phyloP scores from a whole-genome alignment of 2,113 vertebrate genomes.

The Siphamia tubifer region DNA sequence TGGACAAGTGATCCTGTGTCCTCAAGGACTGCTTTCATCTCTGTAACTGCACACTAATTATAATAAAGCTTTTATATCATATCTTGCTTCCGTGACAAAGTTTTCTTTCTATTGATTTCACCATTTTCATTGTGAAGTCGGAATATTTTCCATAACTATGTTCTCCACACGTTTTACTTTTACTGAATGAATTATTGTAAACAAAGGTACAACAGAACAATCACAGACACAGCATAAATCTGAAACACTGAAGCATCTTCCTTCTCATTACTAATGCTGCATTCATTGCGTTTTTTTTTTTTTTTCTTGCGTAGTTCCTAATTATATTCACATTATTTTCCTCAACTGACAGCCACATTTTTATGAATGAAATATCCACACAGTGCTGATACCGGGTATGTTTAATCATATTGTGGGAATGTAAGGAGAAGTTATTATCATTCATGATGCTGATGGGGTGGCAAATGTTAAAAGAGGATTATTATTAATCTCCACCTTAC shows the following conservation, averaged over 20 bases:
- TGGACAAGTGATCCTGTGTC: neutral
- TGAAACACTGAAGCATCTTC: neutral
- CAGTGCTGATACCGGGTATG: too few relatives aligned
- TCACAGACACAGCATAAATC: constrained; percentile 8
- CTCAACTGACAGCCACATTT: neutral
- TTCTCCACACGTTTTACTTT: neutral
- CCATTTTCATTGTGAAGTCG: too few relatives aligned
- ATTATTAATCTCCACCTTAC: neutral
- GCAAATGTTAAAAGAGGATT: neutral
- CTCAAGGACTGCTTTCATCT: neutral
- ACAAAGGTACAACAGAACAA: neutral
- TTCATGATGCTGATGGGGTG: neutral
- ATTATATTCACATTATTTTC: too few relatives aligned
- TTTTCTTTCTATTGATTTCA: too few relatives aligned
- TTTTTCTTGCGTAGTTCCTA: neutral
- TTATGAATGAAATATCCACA: neutral
- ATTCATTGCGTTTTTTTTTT: neutral
- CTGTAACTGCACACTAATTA: neutral
- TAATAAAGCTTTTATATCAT: neutral
- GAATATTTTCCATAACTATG: too few relatives aligned
- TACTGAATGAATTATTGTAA: neutral
- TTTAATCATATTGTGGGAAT: too few relatives aligned
- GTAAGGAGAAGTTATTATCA: too few relatives aligned
- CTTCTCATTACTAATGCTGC: neutral
- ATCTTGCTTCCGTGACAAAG: too few relatives aligned